Evolutionary conservation across 2,797 vertebrate species (phyloP).

Genomic region (Enteromius anoplus): DNA sequence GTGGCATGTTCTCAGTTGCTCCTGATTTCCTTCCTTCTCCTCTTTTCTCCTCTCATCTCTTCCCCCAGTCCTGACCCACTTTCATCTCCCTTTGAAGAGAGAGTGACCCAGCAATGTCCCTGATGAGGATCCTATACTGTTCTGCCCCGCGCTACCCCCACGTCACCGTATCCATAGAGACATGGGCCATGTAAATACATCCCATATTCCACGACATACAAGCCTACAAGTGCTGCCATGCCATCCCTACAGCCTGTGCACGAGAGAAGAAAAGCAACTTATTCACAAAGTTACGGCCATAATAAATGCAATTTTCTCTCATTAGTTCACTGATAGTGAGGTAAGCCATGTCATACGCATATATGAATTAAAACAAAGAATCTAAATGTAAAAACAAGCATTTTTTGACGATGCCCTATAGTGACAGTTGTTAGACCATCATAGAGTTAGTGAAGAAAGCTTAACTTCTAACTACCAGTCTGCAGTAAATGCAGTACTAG

Average conservation of each 20-base stretch:
- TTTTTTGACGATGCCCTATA: not conserved
- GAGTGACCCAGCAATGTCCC: slow-evolving; percentile 66
- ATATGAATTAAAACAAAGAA: not conserved
- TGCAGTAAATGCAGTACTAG: not conserved
- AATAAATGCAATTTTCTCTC: not conserved
- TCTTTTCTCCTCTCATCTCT: slow-evolving; percentile 42
- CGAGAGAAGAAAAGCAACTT: no score
- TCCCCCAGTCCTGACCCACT: slow-evolving; percentile 64
- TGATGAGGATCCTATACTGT: slow-evolving; percentile 61
- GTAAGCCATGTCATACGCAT: not conserved
- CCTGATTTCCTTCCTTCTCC: slow-evolving; percentile 39
- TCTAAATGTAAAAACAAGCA: not conserved
- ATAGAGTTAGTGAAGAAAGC: not conserved
- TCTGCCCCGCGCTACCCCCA: slow-evolving; percentile 35
- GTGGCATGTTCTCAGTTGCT: slow-evolving; percentile 44
- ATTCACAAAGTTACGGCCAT: not conserved
- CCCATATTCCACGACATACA: slow-evolving; percentile 25
- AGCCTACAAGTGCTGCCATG: slow-evolving; percentile 1
- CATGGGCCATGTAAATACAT: slow-evolving; percentile 37
- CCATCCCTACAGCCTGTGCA: not conserved
- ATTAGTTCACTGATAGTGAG: not conserved
- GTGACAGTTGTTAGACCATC: not conserved
- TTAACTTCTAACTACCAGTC: not conserved
- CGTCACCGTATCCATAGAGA: slow-evolving; percentile 37
- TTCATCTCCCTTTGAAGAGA: slow-evolving; percentile 64